Evolutionary conservation across 2,888 invertebrate species (phyloP), one percentile per base, ranked within the genome.

Genomic region (Hypena proboscidalis): DNA sequence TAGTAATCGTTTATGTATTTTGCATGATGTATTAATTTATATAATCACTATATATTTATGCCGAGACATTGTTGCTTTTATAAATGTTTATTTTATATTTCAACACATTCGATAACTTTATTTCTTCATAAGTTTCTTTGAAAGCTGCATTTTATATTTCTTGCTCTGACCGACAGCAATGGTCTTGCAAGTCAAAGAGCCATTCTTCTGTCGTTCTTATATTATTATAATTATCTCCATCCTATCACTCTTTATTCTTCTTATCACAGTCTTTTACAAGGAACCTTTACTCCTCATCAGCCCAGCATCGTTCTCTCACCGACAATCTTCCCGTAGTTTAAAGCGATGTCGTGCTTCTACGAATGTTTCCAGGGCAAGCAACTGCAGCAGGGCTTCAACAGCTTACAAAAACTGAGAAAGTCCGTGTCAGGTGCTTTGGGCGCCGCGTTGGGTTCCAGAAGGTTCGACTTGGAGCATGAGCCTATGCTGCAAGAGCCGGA

Each of bases 351-450:
- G 83, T 91, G 91, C 72, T 89, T 91, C 65, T 88, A 85, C 79
- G 90, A 90, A 76, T 91, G 91, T 69, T 91, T 91, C 66, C 91
- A 91, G 91, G 87, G 87, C 30, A 91, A 90, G 47, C 90, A 84
- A 60, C 53, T 91, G 42, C 85, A 91, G 58, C 91, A 92, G 20
- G 90, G 93, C 0, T 94, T 93, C 78, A 93, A 94, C 77, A 94
- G 94, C 49, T 80, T 95, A 3, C 94, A 95, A 74, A 95, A 95
- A 77, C 83, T 96, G 5, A 93, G 94, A 62, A 92, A 94, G 54
- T 94, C 95, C 0, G 93, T 95, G 0, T 94, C 94, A 0, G 94
- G 94, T 0, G 93, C 92, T 7, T 69, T 92, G 10, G 90, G 89
- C 2, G 87, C 86, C 0, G 92, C 91, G 0, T 67, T 92, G 3